Evolutionary conservation across 1,140 invertebrate genomes (phyloP).

Genomic region (Drosophila sp.): DNA sequence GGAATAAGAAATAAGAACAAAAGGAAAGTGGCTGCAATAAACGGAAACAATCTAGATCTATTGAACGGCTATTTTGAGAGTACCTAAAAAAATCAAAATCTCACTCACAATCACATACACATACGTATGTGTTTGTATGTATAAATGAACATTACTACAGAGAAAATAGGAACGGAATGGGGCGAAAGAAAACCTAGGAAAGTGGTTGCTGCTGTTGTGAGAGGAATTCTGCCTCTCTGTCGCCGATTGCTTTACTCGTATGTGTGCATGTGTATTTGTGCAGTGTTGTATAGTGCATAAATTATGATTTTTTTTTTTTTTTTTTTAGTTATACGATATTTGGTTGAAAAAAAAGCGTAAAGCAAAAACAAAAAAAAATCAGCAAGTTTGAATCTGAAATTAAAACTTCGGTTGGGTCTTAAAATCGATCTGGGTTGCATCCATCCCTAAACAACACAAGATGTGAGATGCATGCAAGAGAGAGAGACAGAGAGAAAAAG

Average conservation of each 20-base stretch:
- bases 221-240: constrained; percentile 57
- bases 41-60: constrained; percentile 34
- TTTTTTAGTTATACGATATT: constrained; percentile 21
- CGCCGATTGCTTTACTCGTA: not conserved
- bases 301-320: constrained; percentile 51
- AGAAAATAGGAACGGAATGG: constrained; percentile 60
- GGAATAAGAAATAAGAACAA: constrained; percentile 26
- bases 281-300: constrained; percentile 77
- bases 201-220: constrained; percentile 73
- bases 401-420: constrained; percentile 20
- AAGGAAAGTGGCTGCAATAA: constrained; percentile 25
- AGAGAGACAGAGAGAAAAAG: constrained; percentile 53
- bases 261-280: constrained; percentile 34
- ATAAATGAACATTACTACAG: constrained; percentile 54
- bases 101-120: constrained; percentile 16
- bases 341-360: constrained; percentile 9
- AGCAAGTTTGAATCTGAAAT: not conserved
- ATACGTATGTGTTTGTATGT: constrained; percentile 36
- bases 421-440: constrained; percentile 71
- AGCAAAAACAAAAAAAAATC: not conserved
- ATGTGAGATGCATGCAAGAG: constrained; percentile 30
- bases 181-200: constrained; percentile 72
- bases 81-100: constrained; percentile 47
- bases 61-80: constrained; percentile 31
- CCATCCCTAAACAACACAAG: constrained; percentile 66